Evolutionary conservation across 2,113 vertebrate genomes (phyloP), one percentile per base, ranked within the genome.

Genomic region (Oncorhynchus mykiss): DNA sequence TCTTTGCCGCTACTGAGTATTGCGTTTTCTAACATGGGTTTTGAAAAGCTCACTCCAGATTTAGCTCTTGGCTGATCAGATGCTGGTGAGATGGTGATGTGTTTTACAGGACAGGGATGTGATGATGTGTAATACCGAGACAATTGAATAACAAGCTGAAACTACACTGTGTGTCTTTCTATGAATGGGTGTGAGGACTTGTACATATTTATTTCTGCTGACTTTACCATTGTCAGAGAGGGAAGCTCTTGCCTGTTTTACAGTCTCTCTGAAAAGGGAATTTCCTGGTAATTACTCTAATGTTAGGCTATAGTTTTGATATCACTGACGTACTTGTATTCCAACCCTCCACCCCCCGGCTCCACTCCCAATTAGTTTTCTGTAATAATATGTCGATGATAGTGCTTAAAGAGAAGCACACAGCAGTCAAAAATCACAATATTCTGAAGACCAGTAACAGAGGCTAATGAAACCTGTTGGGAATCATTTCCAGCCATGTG

Each of bases 401-500:
- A 77, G 71, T 72, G 75, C 80, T 80, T 73, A 51, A 85, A 75
- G 73, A 54, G 59, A 75, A 73, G 72, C 69, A 73, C 72, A 73
- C 54, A 57, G 4, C 3, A 14, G 2, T 20, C 4, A 18, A 57
- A 14, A 57, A 14, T 18, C 54, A 57, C 4, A 57, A 84, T 88
- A 45, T 45, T 3, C 39, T 45, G 9, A 84, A 34, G 31, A 20
- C 8, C 18, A 64, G 82, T 87, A 66, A 90, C 89, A 45, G 39
- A 45, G 90, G 90, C 2, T 45, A 45, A 45, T 45, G 39, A 45
- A 45, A 45, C 39, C 9, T 45, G 39, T 45, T 45, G 39, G 39
- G 9, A 45, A 45, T 45, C 2, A 45, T 45, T 45, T 85, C 18
- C 81, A 88, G 86, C 88, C 83, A 86, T 78, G 82, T 88, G 89